These are phyloP conservation scores for Bolinopsis microptera DNA, from an alignment of 37 sponge, comb jelly and placozoan species.

Conservation along the genomic window DNA sequence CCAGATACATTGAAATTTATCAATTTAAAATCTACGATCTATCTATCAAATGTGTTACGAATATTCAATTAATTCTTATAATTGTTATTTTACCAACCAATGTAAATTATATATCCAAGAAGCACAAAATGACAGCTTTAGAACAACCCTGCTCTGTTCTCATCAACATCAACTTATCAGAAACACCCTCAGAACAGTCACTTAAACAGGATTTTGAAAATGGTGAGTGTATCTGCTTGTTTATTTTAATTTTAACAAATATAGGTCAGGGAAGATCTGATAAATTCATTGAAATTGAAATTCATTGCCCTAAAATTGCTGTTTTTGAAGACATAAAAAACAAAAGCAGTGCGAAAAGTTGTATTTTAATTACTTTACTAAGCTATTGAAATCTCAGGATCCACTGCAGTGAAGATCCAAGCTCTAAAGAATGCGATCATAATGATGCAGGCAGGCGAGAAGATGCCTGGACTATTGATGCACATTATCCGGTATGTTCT, in stretches of 20 bases:
- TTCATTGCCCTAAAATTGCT: too few species aligned
- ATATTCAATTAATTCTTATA: too few species aligned
- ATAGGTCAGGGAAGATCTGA: background rate
- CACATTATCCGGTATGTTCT: constrained; percentile 90
- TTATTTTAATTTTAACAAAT: background rate
- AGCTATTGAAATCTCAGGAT: too few species aligned
- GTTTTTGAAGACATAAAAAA: too few species aligned
- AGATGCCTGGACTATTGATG: constrained; percentile 92
- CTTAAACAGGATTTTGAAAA: constrained; percentile 80
- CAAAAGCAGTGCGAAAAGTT: too few species aligned
- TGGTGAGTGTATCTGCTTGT: background rate
- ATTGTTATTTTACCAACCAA: too few species aligned
- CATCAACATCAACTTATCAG: constrained; percentile 77
- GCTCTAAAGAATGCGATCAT: constrained; percentile 93
- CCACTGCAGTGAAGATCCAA: constrained; percentile 68
- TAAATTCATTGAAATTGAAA: too few species aligned
- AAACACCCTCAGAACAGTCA: constrained; percentile 83
- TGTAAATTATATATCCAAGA: too few species aligned
- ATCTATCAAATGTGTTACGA: too few species aligned
- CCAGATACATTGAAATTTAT: too few species aligned
- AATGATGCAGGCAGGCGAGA: constrained; percentile 93
- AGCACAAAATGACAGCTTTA: constrained; percentile 9
- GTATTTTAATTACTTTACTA: too few species aligned
- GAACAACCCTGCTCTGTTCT: constrained; percentile 96
- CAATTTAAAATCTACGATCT: too few species aligned